Base-by-base conservation (phyloP, 2,888 invertebrate genomes). In the Epistrophella euchroma region DNA sequence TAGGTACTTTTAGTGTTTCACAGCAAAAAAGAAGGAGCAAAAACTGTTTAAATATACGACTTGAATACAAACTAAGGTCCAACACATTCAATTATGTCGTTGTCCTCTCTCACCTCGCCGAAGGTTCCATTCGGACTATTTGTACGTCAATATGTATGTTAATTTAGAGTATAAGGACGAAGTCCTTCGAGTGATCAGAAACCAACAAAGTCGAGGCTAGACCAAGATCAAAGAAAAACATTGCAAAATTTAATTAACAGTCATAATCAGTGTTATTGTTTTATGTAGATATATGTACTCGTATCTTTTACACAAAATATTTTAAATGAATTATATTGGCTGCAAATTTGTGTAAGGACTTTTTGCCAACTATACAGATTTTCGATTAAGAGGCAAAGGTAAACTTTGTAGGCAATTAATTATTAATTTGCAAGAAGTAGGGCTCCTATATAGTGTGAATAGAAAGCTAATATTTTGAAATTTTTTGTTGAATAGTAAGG, bases 221-320 rank as follows among this genome's bases (percentile, higher is more conserved):
- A 86, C 82, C 7, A 19, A 55, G 86, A 71, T 86, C 82, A 86
- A 86, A 86, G 77, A 78, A 82, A 82, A 86, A 86, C 82, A 74
- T 60, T 86, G 71, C 73, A 86, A 74, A 86, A 86, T 86, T 82
- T 86, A 86, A 86, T 86, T 86, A 86, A 86, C 82, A 71, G 25
- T 76, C 66, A 62, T n/a, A n/a, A n/a, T 76, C 66, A 62, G 56
- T 60, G 45, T 40, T 71, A 68, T 47, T 35, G 28, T 35, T 25
- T 28, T 28, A 13, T 28, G 22, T 47, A 37, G 4, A 13, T 0
- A 35, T 17, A 25, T 50, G n/a, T 17, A 66, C 25, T 50, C 62
- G 25, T 68, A 58, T 37, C 19, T 56, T 52, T 52, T 68, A 68
- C 68, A 68, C 37, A 50, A 47, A 17, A 45, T 45, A 64, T 45